phyloP scores from a whole-genome alignment of 1,140 invertebrate species.

The Maniola jurtina region DNA sequence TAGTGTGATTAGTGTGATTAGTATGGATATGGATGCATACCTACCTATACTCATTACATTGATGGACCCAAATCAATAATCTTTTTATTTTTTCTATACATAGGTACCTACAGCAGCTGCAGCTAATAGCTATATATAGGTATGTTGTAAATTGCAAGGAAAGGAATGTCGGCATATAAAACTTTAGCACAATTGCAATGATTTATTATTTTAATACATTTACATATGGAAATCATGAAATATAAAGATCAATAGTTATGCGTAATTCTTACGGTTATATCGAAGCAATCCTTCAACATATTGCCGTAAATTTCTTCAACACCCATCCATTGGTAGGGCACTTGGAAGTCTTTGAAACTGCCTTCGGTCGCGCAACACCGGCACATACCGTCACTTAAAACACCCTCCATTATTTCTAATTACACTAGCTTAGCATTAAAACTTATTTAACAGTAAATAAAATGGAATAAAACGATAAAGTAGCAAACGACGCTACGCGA shows the following conservation, averaged over 20 bases:
- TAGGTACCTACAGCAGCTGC: too few relatives aligned
- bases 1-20: too few relatives aligned
- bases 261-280: slow-evolving; percentile 55
- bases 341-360: slow-evolving; percentile 59
- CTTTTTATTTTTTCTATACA: too few relatives aligned
- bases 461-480: slow-evolving; percentile 34
- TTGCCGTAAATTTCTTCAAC: slow-evolving; percentile 63
- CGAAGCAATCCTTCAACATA: slow-evolving; percentile 68
- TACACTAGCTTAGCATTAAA: slow-evolving; percentile 43
- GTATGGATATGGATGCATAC: too few relatives aligned
- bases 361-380: slow-evolving; percentile 68
- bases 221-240: background rate
- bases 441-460: slow-evolving; percentile 38
- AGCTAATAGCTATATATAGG: too few relatives aligned
- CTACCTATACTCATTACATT: too few relatives aligned
- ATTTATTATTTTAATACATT: background rate
- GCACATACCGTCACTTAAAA: slow-evolving; percentile 53
- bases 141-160: too few relatives aligned
- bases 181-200: too few relatives aligned
- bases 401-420: slow-evolving; percentile 51
- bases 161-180: too few relatives aligned
- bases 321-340: slow-evolving; percentile 65
- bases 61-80: too few relatives aligned
- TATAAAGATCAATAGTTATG: too few relatives aligned
- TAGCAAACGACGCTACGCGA: slow-evolving; percentile 43